Base-by-base conservation (phyloP, 2,888 invertebrate species). In the Drosophila merina region DNA sequence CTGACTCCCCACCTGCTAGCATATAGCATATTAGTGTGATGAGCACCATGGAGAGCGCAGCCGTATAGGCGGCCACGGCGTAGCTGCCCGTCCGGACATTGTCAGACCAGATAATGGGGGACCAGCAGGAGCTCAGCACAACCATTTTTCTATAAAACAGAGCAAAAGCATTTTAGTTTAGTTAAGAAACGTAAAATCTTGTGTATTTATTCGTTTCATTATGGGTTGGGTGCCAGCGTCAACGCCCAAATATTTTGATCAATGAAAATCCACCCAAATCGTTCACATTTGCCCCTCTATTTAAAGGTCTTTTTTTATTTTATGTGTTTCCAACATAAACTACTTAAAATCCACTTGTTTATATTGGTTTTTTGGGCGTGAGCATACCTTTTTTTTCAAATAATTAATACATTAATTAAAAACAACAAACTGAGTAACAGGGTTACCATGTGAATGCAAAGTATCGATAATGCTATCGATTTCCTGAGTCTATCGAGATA, bases 1-100 rank as follows among this genome's bases (percentile, higher is more conserved):
- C 95, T 0, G 97, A 97, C 86, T 97, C 97, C 20, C 97, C 97
- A n/a, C 97, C 97, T 74, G 91, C 91, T 92, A 97, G 94, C 92
- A 96, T 95, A 89, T 97, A 97, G 0, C 92, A 91, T 63, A 96
- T 94, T 75, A 94, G 91, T 4, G 96, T 96, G 75, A 97, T 96
- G 0, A 96, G 89, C 10, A 97, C 93, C 30, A 96, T 82, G 73
- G 96, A 95, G 86, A 96, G 92, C 1, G 96, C 95, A 31, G 94
- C 93, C 0, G 97, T 95, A 86, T 97, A 97, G 26, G 94, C 94
- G 0, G 96, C 96, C 64, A 97, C 95, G 0, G 95, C 95, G 87
- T 94, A 94, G 87, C 95, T 95, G 8, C 96, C 97, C 31, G 94
- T 93, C 90, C 95, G 95, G 4, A 97, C 93, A 84, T 94, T 94